Evolutionary conservation across 2,113 vertebrate species (phyloP), one percentile per base, ranked within the genome.

Genomic region (Tichodroma muraria): DNA sequence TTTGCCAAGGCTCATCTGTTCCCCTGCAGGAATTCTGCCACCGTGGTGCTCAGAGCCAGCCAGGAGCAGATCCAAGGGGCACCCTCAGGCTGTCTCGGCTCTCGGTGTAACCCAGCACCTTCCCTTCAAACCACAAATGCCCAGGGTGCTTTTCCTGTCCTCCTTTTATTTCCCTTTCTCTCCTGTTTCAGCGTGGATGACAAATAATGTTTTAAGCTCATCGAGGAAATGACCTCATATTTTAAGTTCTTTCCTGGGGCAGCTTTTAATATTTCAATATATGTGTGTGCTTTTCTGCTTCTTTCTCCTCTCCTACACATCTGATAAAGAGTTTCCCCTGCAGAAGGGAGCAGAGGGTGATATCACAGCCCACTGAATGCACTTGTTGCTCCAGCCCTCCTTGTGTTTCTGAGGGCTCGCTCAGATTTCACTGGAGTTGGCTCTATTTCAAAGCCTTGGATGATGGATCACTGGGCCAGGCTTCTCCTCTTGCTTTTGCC

Each of bases 161-260:
- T 30, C 52, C 66, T 77, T 94, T 88, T 82, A 59, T 95, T 71
- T 79, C 93, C 64, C 88, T 80, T 90, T 79, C 85, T 49, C 73
- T 90, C 68, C 86, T 68, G 19, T 64, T 90, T 78, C 70, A 38
- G 38, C 35, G 50, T 16, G 89, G 93, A 95, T 80, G 88, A 97
- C 80, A 95, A 96, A 94, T 96, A 94, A 94, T 15, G 75, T 81
- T 91, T 83, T 40, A 95, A 94, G 80, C 82, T 80, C 85, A 73
- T 89, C 37, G 13, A 96, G 94, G 95, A 96, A 97, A 97, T 96
- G 22, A 96, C 88, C 88, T 97, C 94, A 97, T 77, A 66, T 87
- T 75, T 89, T 73, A 73, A 96, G 78, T 71, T 77, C 95, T 96
- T 96, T 97, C 91, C 95, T 85, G 73, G 85, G 59, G 72, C 49